Base-by-base conservation (phyloP, 2,797 vertebrate genomes). In the Huso huso region DNA sequence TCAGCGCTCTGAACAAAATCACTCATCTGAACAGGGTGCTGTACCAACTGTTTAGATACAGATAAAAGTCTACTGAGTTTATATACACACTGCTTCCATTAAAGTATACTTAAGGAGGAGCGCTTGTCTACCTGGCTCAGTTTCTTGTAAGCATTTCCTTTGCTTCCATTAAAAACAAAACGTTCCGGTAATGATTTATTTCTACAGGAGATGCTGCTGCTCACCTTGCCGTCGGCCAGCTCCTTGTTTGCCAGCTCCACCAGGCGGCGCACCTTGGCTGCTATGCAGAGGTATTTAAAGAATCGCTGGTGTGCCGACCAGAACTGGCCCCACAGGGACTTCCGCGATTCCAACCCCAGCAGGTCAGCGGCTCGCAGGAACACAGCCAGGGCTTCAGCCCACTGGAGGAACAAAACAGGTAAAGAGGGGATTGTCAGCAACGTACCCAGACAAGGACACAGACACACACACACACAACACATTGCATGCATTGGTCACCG, bases 271-370 rank as follows among this genome's bases (percentile, higher is more conserved):
- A 99, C 93, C 71, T 99, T 99, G 76, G 97, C 95, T 0, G 97
- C 97, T 0, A 99, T 96, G 72, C 97, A 99, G 72, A 99, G 93
- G 79, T 99, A 99, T 87, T 99, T 99, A 87, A 99, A 99, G 90
- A 99, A 99, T 74, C 97, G 94, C 79, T 99, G 97, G 72, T 99
- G 97, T 51, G 96, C 93, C 0, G 96, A 96, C 97, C 97, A 99
- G 85, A 99, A 99, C 85, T 99, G 97, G 8, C 95, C 96, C 97
- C 97, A 99, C 60, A 99, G 82, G 0, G 96, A 94, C 74, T 99
- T 99, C 69, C 94, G 93, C 23, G 94, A 97, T 74, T 94, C 93
- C 84, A 98, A 77, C 68, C 94, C 91, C 6, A 98, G 87, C 70
- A 87, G 88, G 69, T 98, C 94, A 0, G 96, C 97, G 0, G 94